Conservation (phyloP, 2,797 vertebrate genomes). For the Sebastiscus tertius region DNA sequence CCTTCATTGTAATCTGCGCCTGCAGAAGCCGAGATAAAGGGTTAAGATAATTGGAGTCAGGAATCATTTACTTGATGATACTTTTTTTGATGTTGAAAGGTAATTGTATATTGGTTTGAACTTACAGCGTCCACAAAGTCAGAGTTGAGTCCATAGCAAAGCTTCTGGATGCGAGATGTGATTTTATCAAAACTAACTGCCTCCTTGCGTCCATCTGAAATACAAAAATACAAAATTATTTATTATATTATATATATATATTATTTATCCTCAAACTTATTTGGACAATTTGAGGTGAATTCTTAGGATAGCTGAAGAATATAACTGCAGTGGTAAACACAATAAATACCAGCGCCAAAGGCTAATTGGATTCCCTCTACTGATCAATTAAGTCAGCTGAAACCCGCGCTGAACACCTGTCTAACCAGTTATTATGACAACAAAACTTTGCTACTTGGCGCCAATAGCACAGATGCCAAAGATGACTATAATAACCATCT, state of each 20-base stretch:
- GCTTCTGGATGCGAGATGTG: conserved; percentile 96
- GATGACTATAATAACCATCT: background rate
- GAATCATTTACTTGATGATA: background rate
- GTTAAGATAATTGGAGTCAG: background rate
- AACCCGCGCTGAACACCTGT: conserved; percentile 29
- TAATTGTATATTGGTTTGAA: background rate
- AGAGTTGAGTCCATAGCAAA: conserved; percentile 94
- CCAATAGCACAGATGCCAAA: conserved; percentile 39
- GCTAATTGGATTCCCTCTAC: background rate
- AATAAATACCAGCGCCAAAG: background rate
- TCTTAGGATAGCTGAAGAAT: background rate
- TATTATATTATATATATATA: too few species aligned
- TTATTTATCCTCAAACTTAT: background rate
- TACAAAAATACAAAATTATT: background rate
- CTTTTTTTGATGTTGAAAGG: background rate
- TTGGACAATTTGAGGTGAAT: background rate
- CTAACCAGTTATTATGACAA: conserved; percentile 1
- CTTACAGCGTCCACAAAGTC: conserved; percentile 93
- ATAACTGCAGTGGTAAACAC: background rate
- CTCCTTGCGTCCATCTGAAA: conserved; percentile 92
- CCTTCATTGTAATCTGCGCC: conserved; percentile 97
- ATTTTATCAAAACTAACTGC: conserved; percentile 97
- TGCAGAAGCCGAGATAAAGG: conserved; percentile 8
- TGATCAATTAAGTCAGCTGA: background rate
- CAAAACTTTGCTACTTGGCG: conserved; percentile 44